Evolutionary conservation across 2,113 vertebrate species (phyloP).

Genomic region (Pygoscelis antarcticus): DNA sequence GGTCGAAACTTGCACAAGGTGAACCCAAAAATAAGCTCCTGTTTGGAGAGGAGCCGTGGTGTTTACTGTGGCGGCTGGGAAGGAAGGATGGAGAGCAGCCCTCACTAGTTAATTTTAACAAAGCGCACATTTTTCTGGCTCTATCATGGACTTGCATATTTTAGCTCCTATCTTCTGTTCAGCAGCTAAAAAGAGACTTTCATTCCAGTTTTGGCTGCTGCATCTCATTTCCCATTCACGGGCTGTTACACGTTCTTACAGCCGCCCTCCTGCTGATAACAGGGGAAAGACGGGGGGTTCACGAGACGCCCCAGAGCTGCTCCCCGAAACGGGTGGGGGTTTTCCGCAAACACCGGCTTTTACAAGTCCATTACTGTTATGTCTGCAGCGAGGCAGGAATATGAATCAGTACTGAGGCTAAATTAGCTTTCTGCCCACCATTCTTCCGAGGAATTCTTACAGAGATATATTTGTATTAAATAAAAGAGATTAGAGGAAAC

Average conservation of each 20-base stretch:
- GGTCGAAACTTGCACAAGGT: not conserved
- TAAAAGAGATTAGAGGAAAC: not conserved
- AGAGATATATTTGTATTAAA: conserved; percentile 31
- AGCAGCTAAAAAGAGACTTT: conserved; percentile 73
- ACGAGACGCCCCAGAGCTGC: conserved; percentile 5
- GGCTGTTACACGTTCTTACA: conserved; percentile 61
- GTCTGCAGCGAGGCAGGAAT: not conserved
- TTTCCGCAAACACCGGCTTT: not conserved
- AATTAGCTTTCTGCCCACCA: conserved; percentile 52
- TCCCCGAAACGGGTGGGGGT: not conserved
- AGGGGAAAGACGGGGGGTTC: not conserved
- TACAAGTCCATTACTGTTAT: not conserved
- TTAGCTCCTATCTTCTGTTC: conserved; percentile 64
- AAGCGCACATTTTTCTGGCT: conserved; percentile 55
- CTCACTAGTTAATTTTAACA: conserved; percentile 33
- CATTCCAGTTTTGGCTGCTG: conserved; percentile 59
- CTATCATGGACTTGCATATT: conserved; percentile 12
- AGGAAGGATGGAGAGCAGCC: conserved; percentile 30
- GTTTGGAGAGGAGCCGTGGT: not conserved
- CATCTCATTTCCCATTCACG: not conserved
- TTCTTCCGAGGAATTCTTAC: not conserved
- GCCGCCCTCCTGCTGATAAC: conserved; percentile 3
- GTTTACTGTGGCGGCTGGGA: not conserved
- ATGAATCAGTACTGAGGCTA: not conserved
- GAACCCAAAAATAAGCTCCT: not conserved